A percentile compares a stretch with the other conserved stretches of the same genome.
Conservation (phyloP, 1,140 invertebrate species). For the Micrasema minimum region DNA sequence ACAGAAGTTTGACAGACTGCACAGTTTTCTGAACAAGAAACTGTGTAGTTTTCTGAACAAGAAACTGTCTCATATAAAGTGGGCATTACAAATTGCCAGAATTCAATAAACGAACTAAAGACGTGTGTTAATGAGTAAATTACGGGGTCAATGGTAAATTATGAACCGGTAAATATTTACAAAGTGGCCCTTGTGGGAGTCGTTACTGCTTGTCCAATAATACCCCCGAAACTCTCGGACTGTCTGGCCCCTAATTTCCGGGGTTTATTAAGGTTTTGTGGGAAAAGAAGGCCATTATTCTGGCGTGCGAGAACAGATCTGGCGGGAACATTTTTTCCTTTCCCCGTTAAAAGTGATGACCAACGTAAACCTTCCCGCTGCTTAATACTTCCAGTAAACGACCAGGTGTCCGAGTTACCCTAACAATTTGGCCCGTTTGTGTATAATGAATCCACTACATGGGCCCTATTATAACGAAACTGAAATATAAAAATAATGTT, state of each 20-base stretch:
- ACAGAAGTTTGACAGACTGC: too few species aligned
- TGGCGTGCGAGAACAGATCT: slow-evolving; percentile 18
- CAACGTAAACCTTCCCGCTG: slow-evolving; percentile 13
- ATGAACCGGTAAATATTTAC: neutral
- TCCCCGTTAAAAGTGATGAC: slow-evolving; percentile 32
- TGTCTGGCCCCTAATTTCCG: slow-evolving; percentile 10
- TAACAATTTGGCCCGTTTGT: slow-evolving; percentile 12
- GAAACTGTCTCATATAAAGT: too few species aligned
- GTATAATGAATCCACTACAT: neutral
- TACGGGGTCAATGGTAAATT: neutral
- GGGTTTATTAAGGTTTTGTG: slow-evolving; percentile 21
- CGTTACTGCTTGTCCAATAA: slow-evolving; percentile 15
- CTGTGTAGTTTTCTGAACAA: too few species aligned
- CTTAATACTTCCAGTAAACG: slow-evolving; percentile 23
- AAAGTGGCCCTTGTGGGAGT: neutral
- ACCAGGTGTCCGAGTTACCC: slow-evolving; percentile 20
- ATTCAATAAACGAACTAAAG: too few species aligned
- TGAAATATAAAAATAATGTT: slow-evolving; percentile 12
- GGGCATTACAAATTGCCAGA: too few species aligned
- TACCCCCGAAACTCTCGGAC: slow-evolving; percentile 16
- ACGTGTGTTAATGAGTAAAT: neutral
- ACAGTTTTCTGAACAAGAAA: too few species aligned
- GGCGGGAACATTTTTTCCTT: slow-evolving; percentile 7
- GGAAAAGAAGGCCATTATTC: slow-evolving; percentile 27
- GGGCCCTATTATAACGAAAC: neutral